Conservation (phyloP, 64 coral and sea anemone species). For the Dendrophyllia cribrosa region DNA sequence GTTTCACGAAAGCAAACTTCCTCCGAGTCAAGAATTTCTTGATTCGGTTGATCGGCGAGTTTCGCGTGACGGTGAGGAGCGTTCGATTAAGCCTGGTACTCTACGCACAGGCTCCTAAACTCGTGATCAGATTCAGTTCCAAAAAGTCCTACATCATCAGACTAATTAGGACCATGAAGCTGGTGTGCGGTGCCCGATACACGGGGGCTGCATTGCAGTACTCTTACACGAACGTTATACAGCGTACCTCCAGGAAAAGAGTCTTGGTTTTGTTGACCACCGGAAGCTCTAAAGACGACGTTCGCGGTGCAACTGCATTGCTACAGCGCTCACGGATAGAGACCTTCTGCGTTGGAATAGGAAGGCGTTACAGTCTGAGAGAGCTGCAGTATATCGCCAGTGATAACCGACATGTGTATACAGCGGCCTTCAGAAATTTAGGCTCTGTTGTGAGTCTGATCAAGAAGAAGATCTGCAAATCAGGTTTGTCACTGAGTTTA, state of each 20-base stretch:
- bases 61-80: background rate
- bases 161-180: slow-evolving; percentile 50
- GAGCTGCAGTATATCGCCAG: slow-evolving; percentile 58
- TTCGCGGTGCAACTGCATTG: slow-evolving; percentile 12
- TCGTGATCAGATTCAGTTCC: slow-evolving; percentile 44
- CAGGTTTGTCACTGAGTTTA: background rate
- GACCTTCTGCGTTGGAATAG: slow-evolving; percentile 35
- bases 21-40: slow-evolving; percentile 70
- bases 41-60: slow-evolving; percentile 34
- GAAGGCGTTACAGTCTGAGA: slow-evolving; percentile 36
- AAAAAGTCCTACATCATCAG: slow-evolving; percentile 45
- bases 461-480: slow-evolving; percentile 69
- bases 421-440: slow-evolving; percentile 71
- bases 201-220: slow-evolving; percentile 49
- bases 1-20: slow-evolving; percentile 69
- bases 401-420: slow-evolving; percentile 64
- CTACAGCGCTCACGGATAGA: slow-evolving; percentile 33
- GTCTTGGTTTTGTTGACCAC: slow-evolving; percentile 58
- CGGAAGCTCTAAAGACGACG: slow-evolving; percentile 47
- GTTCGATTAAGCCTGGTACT: slow-evolving; percentile 58
- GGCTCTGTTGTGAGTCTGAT: slow-evolving; percentile 24
- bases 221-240: slow-evolving; percentile 39
- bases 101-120: slow-evolving; percentile 36
- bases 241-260: slow-evolving; percentile 11
- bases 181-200: slow-evolving; percentile 48